Base-by-base conservation (phyloP, 2,797 vertebrate genomes). In the Myotis vivesi region DNA sequence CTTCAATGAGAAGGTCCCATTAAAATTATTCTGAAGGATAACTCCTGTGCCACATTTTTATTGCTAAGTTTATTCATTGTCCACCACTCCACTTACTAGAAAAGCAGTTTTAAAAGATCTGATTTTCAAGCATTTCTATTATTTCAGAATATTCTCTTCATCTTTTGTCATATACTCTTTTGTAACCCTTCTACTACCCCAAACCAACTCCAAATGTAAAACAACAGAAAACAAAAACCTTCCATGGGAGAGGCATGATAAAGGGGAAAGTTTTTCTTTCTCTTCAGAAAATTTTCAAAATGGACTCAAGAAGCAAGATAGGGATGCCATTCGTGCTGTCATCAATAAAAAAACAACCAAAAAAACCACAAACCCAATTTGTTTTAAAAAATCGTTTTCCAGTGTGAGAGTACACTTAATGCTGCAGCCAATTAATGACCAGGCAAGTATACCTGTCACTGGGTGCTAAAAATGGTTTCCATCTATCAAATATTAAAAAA, bases 51-150 rank as follows among this genome's bases (percentile, higher is more conserved):
- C 71, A 36, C 68, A 97, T 97, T 97, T 98, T 97, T 97, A 97
- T 97, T 97, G 97, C 97, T 97, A 98, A 98, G 96, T 98, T 97
- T 96, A 97, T 96, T 97, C 96, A 97, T 94, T 97, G 95, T 96
- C 96, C 96, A 96, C 97, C 97, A 97, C 96, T 97, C 96, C 94
- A 96, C 95, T 98, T 95, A 97, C 95, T 96, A 97, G 94, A 97
- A 97, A 93, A 88, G 36, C 23, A 95, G 95, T 97, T 97, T 97
- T 97, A 98, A 96, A 90, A 38, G 15, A 97, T 95, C 93, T 91
- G 81, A 91, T 73, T 92, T 88, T 87, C 75, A 94, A 93, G 69
- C 10, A 88, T 46, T n/a, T 72, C 25, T 68, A 33, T 83, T 92
- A 87, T 92, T 64, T 89, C 49, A 82, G 55, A 83, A 71, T 41